Evolutionary conservation across 1,140 invertebrate species (phyloP).

Genomic region (Nephotettix cincticeps): DNA sequence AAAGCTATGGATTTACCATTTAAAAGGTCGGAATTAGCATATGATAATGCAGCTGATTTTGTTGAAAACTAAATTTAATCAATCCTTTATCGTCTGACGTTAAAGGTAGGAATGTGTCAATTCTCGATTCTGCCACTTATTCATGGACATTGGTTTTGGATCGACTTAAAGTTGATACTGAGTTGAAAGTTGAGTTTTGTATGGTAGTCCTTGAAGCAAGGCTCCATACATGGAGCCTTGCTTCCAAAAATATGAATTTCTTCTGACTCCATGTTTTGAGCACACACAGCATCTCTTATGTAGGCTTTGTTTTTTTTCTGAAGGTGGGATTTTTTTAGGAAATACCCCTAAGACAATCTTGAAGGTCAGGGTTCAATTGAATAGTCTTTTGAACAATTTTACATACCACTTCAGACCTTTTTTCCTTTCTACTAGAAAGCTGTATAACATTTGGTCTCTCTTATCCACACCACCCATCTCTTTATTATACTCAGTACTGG

Average conservation of each 20-base stretch:
- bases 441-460: constrained; percentile 27
- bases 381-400: constrained; percentile 13
- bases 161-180: too few species aligned
- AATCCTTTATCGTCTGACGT: too few species aligned
- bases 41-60: too few species aligned
- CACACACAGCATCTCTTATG: constrained; percentile 5
- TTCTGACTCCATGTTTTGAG: not conserved
- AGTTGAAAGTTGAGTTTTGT: not conserved
- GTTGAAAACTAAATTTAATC: too few species aligned
- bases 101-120: too few species aligned
- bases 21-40: too few species aligned
- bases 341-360: not conserved
- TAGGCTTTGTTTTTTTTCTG: not conserved
- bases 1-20: too few species aligned
- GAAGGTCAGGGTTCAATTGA: not conserved
- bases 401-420: constrained; percentile 3
- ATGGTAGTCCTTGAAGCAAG: constrained; percentile 5
- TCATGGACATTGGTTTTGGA: too few species aligned
- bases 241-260: not conserved
- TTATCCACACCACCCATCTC: constrained; percentile 26
- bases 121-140: too few species aligned
- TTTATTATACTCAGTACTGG: constrained; percentile 26
- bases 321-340: constrained; percentile 1
- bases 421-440: constrained; percentile 21
- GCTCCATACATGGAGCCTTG: not conserved